Conservation (phyloP, 2,888 invertebrate species). For the Plebejus anna region DNA sequence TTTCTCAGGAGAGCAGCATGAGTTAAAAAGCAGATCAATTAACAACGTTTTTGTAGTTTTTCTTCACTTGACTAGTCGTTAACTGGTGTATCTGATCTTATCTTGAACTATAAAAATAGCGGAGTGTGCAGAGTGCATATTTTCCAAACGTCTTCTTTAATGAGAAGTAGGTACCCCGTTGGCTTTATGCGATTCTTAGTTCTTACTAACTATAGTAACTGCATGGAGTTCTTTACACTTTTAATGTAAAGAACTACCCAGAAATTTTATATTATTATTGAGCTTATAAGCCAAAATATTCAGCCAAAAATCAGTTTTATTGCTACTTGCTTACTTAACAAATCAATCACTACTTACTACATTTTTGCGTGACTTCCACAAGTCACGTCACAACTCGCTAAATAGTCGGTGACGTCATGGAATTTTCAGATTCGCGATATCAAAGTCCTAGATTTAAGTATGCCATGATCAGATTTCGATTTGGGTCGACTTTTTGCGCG, state of each 20-base stretch:
- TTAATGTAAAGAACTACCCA: too few species aligned
- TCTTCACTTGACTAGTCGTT: background rate
- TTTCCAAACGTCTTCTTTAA: background rate
- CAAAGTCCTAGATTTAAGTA: conserved; percentile 31
- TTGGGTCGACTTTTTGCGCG: conserved; percentile 56
- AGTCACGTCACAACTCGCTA: background rate
- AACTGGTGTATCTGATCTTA: background rate
- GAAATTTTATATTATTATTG: background rate
- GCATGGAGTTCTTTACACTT: too few species aligned
- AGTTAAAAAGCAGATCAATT: background rate
- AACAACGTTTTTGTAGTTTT: background rate
- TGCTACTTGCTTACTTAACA: background rate
- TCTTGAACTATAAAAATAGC: background rate
- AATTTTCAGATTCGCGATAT: conserved; percentile 13
- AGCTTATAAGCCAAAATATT: background rate
- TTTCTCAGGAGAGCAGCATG: background rate
- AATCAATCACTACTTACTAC: background rate
- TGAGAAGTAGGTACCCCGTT: too few species aligned
- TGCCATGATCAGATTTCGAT: conserved; percentile 52
- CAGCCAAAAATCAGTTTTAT: background rate
- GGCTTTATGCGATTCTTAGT: too few species aligned
- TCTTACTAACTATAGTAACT: too few species aligned
- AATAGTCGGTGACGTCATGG: conserved; percentile 4
- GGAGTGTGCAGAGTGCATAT: background rate
- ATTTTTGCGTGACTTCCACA: background rate